Conservation (phyloP, 2,113 vertebrate genomes). For the Fulica atra region DNA sequence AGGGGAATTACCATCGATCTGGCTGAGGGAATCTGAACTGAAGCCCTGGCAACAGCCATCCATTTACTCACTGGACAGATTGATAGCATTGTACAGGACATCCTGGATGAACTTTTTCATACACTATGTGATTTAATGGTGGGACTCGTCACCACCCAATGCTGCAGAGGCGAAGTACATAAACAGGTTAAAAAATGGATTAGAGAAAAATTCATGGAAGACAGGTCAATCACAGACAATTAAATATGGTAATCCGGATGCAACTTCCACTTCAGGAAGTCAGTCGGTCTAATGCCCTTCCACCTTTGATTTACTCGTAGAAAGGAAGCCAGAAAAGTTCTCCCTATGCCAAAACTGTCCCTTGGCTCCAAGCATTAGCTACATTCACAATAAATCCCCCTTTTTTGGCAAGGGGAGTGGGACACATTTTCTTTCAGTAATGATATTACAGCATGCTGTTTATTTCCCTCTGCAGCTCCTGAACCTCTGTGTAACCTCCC, state of each 20-base stretch:
- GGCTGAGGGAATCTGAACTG: neutral
- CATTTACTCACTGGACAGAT: neutral
- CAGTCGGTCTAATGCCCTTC: neutral
- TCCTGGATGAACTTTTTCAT: constrained; percentile 22
- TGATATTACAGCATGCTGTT: constrained; percentile 7
- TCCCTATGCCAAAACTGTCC: constrained; percentile 20
- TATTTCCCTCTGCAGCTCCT: neutral
- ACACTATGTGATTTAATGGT: neutral
- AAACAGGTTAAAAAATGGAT: neutral
- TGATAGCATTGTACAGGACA: constrained; percentile 31
- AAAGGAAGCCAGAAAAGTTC: constrained; percentile 31
- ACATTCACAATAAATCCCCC: neutral
- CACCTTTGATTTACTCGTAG: constrained; percentile 24
- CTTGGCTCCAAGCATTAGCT: neutral
- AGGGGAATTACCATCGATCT: neutral
- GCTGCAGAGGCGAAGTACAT: neutral
- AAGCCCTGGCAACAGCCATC: neutral
- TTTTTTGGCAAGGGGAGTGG: neutral
- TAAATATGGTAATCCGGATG: constrained; percentile 43
- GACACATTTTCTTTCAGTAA: neutral
- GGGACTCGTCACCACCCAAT: neutral
- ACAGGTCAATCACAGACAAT: constrained; percentile 26
- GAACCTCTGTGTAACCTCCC: constrained; percentile 9
- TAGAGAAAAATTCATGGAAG: neutral
- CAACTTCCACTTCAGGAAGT: constrained; percentile 43